These are phyloP conservation scores for Paramormyrops hopkinsi DNA, from an alignment of 2,797 vertebrate species.

Conservation along the genomic window DNA sequence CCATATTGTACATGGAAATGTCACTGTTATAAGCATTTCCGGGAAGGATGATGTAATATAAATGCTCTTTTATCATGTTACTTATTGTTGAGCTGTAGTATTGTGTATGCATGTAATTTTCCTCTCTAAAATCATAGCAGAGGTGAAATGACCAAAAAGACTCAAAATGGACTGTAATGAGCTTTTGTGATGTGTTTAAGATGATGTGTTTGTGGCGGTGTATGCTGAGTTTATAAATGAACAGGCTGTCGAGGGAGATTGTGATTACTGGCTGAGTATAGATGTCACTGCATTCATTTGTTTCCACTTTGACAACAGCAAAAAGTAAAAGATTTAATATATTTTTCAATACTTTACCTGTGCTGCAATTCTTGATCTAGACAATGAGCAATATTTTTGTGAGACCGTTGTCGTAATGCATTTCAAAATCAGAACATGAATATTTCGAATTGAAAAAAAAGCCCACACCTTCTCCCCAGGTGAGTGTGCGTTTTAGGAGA, in stretches of 20 bases:
- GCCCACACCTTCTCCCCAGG: background rate
- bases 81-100: background rate
- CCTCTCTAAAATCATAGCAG: background rate
- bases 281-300: background rate
- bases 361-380: background rate
- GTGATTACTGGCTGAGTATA: background rate
- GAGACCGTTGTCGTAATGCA: background rate
- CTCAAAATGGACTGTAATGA: background rate
- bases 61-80: background rate
- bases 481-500: background rate
- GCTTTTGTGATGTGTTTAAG: background rate
- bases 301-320: background rate
- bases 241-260: background rate
- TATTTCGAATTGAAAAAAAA: background rate
- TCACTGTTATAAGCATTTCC: conserved; percentile 8
- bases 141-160: background rate
- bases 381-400: background rate
- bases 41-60: background rate
- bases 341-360: background rate
- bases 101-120: background rate
- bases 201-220: background rate
- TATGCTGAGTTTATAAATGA: background rate
- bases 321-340: background rate
- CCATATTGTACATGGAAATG: background rate
- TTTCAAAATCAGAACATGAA: background rate